Evolutionary conservation across 2,113 vertebrate genomes (phyloP), one percentile per base, ranked within the genome.

Genomic region (Peromyscus californicus): DNA sequence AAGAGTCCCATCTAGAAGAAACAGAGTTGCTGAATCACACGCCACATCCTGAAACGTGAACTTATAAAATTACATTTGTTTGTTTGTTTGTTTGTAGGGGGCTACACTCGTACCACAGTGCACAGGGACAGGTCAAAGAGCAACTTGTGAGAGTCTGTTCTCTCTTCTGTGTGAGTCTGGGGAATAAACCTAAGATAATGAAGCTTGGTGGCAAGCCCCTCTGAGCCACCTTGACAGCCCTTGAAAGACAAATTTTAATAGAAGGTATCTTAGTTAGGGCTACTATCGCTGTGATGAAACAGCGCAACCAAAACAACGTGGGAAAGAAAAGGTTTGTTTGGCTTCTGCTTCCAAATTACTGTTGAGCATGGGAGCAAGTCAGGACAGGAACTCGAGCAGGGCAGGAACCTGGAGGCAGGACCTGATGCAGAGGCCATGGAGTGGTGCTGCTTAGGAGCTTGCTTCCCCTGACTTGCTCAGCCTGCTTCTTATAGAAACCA

Each of bases 231-330:
- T 13, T 19, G 39, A 9, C 10, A 67, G 61, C 15, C 84, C 16
- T 65, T 67, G 42, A 48, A 21, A 85, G 96, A 96, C 33, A 65
- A 78, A 29, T 86, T 85, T 96, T 78, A 90, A 82, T 88, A 63
- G 61, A 48, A 4, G 22, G 82, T 31, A 36, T 79, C 76, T 79
- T 19, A 4, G 29, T 79, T 79, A 51, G 29, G 29, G 45, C 31
- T 51, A 33, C 5, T 4, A 5, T 19, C 33, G 29, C 45, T 33
- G 4, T 57, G 33, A 6, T 36, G 31, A 57, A 6, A 57, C 48
- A 21, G 24, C 48, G 54, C 31, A 33, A 11, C 48, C 45, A 79
- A 79, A 79, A 9, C 78, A 80, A 19, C 17, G 2, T 36, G 51
- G 31, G 51, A 17, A 80, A 5, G 31, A 12, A 80, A 21, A 31